phyloP scores from a whole-genome alignment of 2,113 vertebrate species.

The Sander vitreus region DNA sequence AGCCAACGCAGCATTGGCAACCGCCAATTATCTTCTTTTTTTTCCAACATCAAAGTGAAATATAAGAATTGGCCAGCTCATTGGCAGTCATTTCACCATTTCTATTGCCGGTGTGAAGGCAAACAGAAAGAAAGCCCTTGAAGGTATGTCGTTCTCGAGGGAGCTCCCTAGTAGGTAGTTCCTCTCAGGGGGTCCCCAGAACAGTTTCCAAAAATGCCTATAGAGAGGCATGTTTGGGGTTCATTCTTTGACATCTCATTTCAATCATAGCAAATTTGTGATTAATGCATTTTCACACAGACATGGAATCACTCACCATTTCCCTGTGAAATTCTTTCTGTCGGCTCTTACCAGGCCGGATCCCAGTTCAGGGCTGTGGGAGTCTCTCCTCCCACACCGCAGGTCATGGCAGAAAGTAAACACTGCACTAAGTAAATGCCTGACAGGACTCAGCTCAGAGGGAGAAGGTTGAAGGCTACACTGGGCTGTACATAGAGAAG shows the following conservation, averaged over 20 bases:
- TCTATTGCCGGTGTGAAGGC: no score
- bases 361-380: constrained; percentile 47
- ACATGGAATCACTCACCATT: constrained; percentile 67
- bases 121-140: no score
- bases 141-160: no score
- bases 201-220: no score
- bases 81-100: no score
- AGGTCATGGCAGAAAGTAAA: constrained; percentile 66
- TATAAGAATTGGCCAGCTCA: no score
- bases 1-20: no score
- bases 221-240: constrained; percentile 18
- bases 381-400: constrained; percentile 28
- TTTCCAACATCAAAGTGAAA: no score
- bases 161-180: no score
- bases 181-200: no score
- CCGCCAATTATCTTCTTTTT: no score
- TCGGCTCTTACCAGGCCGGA: constrained; percentile 29
- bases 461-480: constrained; percentile 16
- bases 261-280: constrained; percentile 64
- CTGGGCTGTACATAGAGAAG: constrained; percentile 9
- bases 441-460: constrained; percentile 29
- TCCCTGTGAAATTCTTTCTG: constrained; percentile 76
- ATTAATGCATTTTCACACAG: constrained; percentile 80
- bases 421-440: constrained; percentile 50
- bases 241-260: constrained; percentile 61